A percentile compares a stretch with the other conserved stretches of the same genome.
Conservation (phyloP, 1,140 invertebrate species). For the Microplitis mediator region DNA sequence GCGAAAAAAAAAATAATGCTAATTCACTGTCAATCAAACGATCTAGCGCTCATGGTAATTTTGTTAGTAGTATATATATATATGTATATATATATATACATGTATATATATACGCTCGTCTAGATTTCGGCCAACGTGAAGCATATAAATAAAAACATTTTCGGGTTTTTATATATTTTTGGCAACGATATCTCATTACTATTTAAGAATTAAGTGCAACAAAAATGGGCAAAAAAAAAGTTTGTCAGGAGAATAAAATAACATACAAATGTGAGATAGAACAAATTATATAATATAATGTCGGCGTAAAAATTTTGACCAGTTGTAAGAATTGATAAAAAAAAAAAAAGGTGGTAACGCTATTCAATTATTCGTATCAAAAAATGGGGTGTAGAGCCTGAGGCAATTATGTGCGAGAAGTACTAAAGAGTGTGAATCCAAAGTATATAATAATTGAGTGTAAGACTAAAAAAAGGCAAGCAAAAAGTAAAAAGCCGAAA, state of each 20-base stretch:
- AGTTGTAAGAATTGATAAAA: slow-evolving; percentile 44
- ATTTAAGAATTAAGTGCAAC: slow-evolving; percentile 60
- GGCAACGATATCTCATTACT: slow-evolving; percentile 63
- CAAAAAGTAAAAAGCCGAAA: slow-evolving; percentile 57
- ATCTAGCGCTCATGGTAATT: slow-evolving; percentile 55
- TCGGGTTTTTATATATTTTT: slow-evolving; percentile 64
- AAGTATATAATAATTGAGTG: slow-evolving; percentile 34
- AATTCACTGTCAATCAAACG: slow-evolving; percentile 29
- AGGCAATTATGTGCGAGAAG: slow-evolving; percentile 48
- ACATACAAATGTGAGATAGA: slow-evolving; percentile 27
- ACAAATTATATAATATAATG: slow-evolving; percentile 46
- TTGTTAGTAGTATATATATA: slow-evolving; percentile 35
- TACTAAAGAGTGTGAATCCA: slow-evolving; percentile 32
- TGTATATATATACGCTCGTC: slow-evolving; percentile 49
- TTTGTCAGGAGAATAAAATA: slow-evolving; percentile 37
- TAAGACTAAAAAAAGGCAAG: slow-evolving; percentile 36
- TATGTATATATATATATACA: slow-evolving; percentile 10
- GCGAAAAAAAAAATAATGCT: slow-evolving; percentile 9
- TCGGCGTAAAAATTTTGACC: slow-evolving; percentile 59
- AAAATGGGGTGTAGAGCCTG: slow-evolving; percentile 59
- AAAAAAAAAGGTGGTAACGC: slow-evolving; percentile 49
- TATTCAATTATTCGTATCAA: slow-evolving; percentile 64
- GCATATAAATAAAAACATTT: slow-evolving; percentile 42
- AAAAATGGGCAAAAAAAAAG: slow-evolving; percentile 43
- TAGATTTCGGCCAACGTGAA: slow-evolving; percentile 49